Base-by-base conservation (phyloP, 2,888 invertebrate genomes). In the Amblyjoppa proteus region DNA sequence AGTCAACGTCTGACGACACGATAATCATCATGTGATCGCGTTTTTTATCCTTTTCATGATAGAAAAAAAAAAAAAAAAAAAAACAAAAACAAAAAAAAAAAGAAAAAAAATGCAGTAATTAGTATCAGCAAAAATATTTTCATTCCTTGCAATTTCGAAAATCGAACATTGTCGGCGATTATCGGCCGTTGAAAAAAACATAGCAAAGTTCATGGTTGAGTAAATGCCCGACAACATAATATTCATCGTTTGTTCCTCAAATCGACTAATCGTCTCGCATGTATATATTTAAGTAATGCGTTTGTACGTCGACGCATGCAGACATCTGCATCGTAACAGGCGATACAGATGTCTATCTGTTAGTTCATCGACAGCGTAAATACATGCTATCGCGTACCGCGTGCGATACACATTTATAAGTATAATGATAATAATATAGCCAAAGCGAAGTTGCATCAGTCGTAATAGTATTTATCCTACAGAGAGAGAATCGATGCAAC, bases 181-280 rank as follows among this genome's bases (percentile, higher is more conserved):
- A 28, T 56, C 3, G 7, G 2, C 25, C 2, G 25, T 56, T 56
- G 9, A 56, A 56, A 58, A 34, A 34, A 58, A 58, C 13, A 66
- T 64, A 25, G 41, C 53, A 66, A 53, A n/a, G 34, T 61, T 34
- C 31, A 16, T 31, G 61, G 34, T 61, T 61, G 16, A 61, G 1
- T 16, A 0, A 0, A 16, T n/a, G 61, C 1, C 16, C 13, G 61
- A 61, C 61, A 45, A 74, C 74, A 74, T 64, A 58, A 70, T 75
- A 75, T 53, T 70, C 45, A 71, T 75, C 75, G 79, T 75, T 79
- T 78, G 69, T 79, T 79, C 79, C 83, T 83, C 38, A n/a, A 58
- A 31, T 51, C 61, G 61, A 75, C 61, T 61, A 74, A 61, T 74
- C 28, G 61, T 75, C 34, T 64, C 58, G 9, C 16, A 1, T 61